These are phyloP conservation scores for Coreius guichenoti DNA, from an alignment of 2,797 vertebrate genomes.

Conservation along the genomic window DNA sequence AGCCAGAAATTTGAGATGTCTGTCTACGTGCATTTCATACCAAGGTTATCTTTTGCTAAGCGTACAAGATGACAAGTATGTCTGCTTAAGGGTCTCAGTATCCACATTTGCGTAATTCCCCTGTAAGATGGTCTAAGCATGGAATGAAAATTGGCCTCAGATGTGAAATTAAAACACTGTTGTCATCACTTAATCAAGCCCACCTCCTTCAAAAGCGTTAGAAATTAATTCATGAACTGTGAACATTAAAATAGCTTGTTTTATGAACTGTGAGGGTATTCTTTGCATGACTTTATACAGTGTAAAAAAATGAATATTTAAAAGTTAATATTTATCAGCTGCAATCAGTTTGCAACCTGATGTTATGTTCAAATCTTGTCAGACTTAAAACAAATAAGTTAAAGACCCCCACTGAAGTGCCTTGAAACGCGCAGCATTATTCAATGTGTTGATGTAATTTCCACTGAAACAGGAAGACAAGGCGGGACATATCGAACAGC, in stretches of 20 bases:
- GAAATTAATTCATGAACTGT: constrained; percentile 31
- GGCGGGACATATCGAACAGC: too few relatives aligned
- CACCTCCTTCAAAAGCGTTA: background rate
- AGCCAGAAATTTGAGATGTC: constrained; percentile 45
- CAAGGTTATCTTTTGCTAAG: constrained; percentile 57
- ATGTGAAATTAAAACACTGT: constrained; percentile 44
- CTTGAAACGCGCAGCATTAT: too few relatives aligned
- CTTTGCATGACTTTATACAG: background rate
- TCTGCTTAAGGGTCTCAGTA: constrained; percentile 30
- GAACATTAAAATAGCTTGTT: constrained; percentile 26
- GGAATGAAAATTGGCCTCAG: constrained; percentile 43
- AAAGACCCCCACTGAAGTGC: background rate
- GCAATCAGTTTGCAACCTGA: background rate
- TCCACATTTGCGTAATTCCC: constrained; percentile 32
- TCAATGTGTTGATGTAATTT: too few relatives aligned
- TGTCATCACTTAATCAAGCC: constrained; percentile 45
- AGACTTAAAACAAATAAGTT: background rate
- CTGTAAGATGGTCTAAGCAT: background rate
- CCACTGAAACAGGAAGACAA: too few relatives aligned
- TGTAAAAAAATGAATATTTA: too few relatives aligned
- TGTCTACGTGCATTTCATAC: constrained; percentile 44
- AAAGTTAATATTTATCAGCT: background rate
- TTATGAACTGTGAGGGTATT: background rate
- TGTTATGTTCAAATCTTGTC: background rate
- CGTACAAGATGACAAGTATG: constrained; percentile 41